A percentile compares a stretch with the other conserved stretches of the same genome.
Conservation (phyloP, 2,113 vertebrate genomes). For the Electrona antarctica region DNA sequence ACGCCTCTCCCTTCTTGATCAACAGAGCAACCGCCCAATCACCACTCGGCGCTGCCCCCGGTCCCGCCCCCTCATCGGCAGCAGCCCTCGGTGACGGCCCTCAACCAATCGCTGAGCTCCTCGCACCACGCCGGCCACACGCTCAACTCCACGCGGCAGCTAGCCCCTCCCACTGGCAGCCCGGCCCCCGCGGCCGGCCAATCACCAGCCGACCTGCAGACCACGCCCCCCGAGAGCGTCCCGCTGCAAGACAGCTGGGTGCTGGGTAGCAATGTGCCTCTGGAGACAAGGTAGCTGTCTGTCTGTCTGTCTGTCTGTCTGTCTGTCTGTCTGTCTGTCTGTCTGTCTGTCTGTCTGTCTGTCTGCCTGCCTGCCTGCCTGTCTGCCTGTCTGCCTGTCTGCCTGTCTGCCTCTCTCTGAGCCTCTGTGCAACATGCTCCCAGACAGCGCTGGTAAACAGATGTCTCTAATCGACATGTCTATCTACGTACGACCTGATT, state of each 20-base stretch:
- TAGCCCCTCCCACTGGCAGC: conserved; percentile 79
- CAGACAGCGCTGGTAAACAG: too few species aligned
- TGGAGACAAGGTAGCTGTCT: conserved; percentile 92
- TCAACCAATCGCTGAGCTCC: conserved; percentile 93
- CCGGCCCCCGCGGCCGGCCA: conserved; percentile 96
- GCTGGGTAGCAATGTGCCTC: conserved; percentile 99
- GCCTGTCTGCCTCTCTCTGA: background rate
- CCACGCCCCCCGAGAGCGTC: conserved; percentile 98
- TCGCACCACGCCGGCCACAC: conserved; percentile 66
- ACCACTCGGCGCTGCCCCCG: conserved; percentile 89
- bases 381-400: background rate
- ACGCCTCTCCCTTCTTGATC: conserved; percentile 22
- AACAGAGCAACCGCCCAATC: conserved; percentile 92
- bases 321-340: background rate
- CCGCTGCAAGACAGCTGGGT: conserved; percentile 99
- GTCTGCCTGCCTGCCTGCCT: background rate
- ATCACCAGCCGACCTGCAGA: conserved; percentile 99
- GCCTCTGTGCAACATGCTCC: too few species aligned
- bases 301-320: background rate
- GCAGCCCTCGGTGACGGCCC: conserved; percentile 92
- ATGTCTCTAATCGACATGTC: too few species aligned
- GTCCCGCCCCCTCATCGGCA: conserved; percentile 91
- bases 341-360: background rate
- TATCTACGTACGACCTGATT: too few species aligned
- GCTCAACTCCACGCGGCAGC: conserved; percentile 56